Evolutionary conservation across 1,140 invertebrate species (phyloP), one percentile per base, ranked within the genome.

Genomic region (Apocrypta bakeri): DNA sequence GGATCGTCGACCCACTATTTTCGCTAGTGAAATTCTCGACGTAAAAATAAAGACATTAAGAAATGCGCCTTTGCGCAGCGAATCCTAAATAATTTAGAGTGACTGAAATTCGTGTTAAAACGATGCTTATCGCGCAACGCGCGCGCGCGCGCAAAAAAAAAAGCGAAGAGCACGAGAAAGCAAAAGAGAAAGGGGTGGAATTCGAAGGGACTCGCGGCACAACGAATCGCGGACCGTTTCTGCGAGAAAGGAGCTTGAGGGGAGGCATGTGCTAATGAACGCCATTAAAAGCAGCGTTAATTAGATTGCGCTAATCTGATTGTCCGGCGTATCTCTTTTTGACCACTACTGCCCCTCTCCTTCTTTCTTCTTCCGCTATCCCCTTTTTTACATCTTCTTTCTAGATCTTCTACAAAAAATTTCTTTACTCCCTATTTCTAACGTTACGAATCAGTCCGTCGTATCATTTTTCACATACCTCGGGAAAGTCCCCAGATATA

Each of bases 201-300:
- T 80, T 69, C 37, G 37, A 56, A 79, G 81, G 78, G 81, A 37
- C 61, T 63, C 69, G n/a, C 48, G 17, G 79, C 64, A 33, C 40
- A 21, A 56, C 40, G 25, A 21, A 42, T 56, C 37, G 74, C 42
- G 78, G 42, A 83, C 37, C 25, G 37, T 8, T 56, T 25, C n/a
- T 6, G 33, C 81, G 81, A 81, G 82, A 72, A 83, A 85, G 79
- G 74, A 85, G 84, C 83, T 81, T 75, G 82, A 79, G 82, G 75
- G 85, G 80, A 86, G 88, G 86, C 89, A 87, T 91, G 90, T 91
- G 90, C 91, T 92, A 92, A 92, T 91, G 90, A 92, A 92, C 88
- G 90, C 91, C 90, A 91, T 91, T 92, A 91, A 91, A 91, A 91
- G 90, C 90, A 91, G 90, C 90, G 90, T 91, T 92, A 91, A 92